Conservation (phyloP, 2,113 vertebrate genomes). For the Odobenus rosmarus region DNA sequence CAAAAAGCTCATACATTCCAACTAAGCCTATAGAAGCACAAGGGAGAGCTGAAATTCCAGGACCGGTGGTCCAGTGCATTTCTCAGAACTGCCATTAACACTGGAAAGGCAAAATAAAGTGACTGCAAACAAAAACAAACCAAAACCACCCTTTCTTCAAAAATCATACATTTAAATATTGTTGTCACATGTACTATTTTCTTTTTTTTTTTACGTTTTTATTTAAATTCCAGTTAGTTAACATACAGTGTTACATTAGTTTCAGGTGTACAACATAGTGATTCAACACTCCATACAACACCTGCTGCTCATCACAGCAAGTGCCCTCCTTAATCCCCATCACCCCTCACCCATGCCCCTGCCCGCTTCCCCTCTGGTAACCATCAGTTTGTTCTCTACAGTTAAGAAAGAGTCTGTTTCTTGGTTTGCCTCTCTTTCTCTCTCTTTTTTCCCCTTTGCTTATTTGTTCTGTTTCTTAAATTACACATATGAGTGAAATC, state of each 20-base stretch:
- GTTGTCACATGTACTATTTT: neutral
- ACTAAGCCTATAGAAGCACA: neutral
- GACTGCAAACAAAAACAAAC: neutral
- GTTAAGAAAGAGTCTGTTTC: neutral
- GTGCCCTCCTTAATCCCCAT: neutral
- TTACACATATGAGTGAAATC: neutral
- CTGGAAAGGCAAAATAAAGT: neutral
- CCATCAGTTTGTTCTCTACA: neutral
- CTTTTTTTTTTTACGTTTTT: neutral
- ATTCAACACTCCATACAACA: neutral
- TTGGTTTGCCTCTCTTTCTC: neutral
- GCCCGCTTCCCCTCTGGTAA: neutral
- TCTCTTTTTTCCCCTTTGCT: neutral
- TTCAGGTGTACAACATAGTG: neutral
- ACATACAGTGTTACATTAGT: neutral
- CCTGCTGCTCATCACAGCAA: neutral
- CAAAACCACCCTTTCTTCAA: neutral
- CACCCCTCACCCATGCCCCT: neutral
- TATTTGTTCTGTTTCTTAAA: neutral
- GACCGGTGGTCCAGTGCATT: neutral
- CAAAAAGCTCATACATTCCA: neutral
- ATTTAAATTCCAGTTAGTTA: neutral
- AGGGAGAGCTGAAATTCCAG: neutral
- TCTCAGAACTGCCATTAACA: conserved; percentile 6
- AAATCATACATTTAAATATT: neutral